Percentiles rank a stretch among this genome's conserved stretches.
phyloP scores from a whole-genome alignment of 2,888 invertebrate species.

The Nebria brevicollis region DNA sequence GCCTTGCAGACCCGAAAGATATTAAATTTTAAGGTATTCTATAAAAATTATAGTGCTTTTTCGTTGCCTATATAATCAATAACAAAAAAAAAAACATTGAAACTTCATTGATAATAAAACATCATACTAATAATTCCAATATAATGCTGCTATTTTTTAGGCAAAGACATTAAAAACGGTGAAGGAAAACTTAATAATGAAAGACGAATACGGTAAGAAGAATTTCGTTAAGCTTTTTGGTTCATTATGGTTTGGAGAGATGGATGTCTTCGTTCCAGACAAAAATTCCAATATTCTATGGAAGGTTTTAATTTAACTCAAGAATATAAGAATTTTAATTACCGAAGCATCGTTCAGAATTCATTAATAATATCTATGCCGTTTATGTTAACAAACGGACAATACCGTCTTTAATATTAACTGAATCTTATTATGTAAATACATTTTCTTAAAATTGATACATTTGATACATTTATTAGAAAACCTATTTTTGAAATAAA shows the following conservation, averaged over 20 bases:
- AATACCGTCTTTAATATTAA: background rate
- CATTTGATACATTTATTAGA: no score
- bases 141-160: no score
- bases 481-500: no score
- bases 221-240: background rate
- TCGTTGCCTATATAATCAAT: background rate
- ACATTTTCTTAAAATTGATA: no score
- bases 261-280: background rate
- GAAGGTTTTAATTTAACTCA: conserved; percentile 5
- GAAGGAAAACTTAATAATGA: background rate
- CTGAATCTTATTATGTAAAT: no score
- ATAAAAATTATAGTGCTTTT: background rate
- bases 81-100: no score
- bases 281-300: conserved; percentile 17
- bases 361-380: background rate
- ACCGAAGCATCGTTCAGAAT: conserved; percentile 5
- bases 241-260: background rate
- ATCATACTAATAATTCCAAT: no score
- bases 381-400: background rate
- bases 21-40: background rate
- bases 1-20: background rate
- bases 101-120: no score
- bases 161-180: background rate
- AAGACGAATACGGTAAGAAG: background rate
- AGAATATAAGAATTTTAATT: conserved; percentile 16